A percentile compares a stretch with the other conserved stretches of the same genome.
Conservation (phyloP, 2,888 invertebrate genomes). For the Congeria kusceri region DNA sequence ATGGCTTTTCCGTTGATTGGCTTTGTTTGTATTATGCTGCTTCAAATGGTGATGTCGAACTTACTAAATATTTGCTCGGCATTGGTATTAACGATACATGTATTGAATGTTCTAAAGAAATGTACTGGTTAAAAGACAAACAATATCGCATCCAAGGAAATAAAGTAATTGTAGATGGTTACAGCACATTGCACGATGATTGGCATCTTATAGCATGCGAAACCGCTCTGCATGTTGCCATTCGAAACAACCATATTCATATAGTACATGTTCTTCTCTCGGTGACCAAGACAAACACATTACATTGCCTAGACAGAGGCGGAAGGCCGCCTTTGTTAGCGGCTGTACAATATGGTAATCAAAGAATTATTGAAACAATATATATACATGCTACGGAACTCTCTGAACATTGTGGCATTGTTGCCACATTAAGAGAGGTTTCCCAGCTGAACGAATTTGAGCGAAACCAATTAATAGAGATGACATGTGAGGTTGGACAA, state of each 20-base stretch:
- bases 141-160: conserved; percentile 4
- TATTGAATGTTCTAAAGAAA: background rate
- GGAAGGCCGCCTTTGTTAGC: conserved; percentile 11
- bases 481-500: too few relatives aligned
- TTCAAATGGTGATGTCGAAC: too few relatives aligned
- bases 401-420: too few relatives aligned
- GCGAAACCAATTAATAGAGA: too few relatives aligned
- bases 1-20: too few relatives aligned
- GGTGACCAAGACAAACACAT: background rate
- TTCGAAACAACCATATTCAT: background rate
- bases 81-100: conserved; percentile 2
- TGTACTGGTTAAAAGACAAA: background rate
- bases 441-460: too few relatives aligned
- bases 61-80: too few relatives aligned
- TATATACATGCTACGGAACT: too few relatives aligned
- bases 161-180: background rate
- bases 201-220: conserved; percentile 9
- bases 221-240: conserved; percentile 10
- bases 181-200: background rate
- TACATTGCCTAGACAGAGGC: conserved; percentile 10
- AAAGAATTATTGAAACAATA: background rate
- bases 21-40: too few relatives aligned
- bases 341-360: conserved; percentile 2
- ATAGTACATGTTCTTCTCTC: conserved; percentile 1
- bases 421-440: too few relatives aligned